These are phyloP conservation scores for Trematomus loennbergii DNA, from an alignment of 2,113 vertebrate species.

Conservation along the genomic window DNA sequence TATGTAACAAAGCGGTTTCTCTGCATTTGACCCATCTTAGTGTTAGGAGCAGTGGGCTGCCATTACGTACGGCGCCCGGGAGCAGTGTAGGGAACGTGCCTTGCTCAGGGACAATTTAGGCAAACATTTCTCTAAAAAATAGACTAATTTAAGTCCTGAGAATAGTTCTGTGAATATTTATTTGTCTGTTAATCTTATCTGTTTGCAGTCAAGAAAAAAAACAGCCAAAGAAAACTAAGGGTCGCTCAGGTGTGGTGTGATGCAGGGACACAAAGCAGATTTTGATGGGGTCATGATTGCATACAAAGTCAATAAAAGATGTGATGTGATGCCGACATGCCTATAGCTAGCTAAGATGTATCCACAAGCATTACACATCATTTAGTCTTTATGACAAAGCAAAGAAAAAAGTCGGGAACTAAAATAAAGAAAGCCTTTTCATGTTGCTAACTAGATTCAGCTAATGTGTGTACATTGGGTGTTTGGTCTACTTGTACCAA, in stretches of 20 bases:
- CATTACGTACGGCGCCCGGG: too few species aligned
- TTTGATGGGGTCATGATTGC: not conserved
- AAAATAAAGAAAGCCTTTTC: not conserved
- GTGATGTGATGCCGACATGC: not conserved
- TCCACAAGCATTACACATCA: not conserved
- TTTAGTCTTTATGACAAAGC: not conserved
- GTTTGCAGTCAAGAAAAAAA: not conserved
- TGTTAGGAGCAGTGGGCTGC: too few species aligned
- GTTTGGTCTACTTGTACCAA: too few species aligned
- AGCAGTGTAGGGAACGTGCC: too few species aligned
- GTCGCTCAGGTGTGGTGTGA: not conserved
- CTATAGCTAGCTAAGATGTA: not conserved
- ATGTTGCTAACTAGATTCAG: not conserved
- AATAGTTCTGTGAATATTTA: slow-evolving; percentile 1
- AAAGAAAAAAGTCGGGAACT: not conserved
- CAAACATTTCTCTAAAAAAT: not conserved
- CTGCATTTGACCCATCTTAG: too few species aligned
- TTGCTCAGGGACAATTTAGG: too few species aligned
- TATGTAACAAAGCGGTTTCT: too few species aligned
- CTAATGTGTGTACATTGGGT: not conserved
- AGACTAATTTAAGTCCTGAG: not conserved
- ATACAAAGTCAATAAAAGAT: not conserved
- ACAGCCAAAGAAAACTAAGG: not conserved
- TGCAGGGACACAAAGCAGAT: not conserved
- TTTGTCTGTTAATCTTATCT: not conserved